Base-by-base conservation (phyloP, 2,797 vertebrate genomes). In the Gallinago solitaria region DNA sequence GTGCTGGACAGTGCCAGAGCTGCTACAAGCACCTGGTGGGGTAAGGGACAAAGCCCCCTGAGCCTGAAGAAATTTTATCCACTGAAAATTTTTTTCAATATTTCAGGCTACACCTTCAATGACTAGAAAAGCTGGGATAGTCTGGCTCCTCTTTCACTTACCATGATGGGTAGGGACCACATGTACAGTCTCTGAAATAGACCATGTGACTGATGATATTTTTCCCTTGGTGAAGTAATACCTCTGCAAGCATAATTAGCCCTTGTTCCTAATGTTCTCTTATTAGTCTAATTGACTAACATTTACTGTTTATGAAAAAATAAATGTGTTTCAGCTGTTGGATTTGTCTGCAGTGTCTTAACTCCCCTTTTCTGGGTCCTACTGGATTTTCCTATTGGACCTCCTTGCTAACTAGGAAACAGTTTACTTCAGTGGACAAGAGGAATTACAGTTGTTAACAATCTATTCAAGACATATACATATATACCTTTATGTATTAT, bases 191-290 rank as follows among this genome's bases (percentile, higher is more conserved):
- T 79, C 54, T 76, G 39, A 67, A 79, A 82, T 6, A 81, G 28
- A 3, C 8, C 27, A 9, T 1, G 1, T 0, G 3, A 39, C 17
- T 13, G 24, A 28, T 83, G 21, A 20, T 43, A 35, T 78, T 50
- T 76, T 59, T 25, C 12, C 17, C 35, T 73, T 21, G 15, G 0
- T 53, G 8, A 45, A 76, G 21, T 76, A 88, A 53, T 39, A 28
- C 2, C 6, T 50, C 30, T 6, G 1, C n/a, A 61, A 87, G 10
- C 13, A 19, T 41, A 73, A 61, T 33, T 3, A 61, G 54, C 64
- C 6, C 12, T 59, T 81, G 19, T 41, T 73, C 54, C 56, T 82
- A 73, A 16, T 67, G 23, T 32, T 70, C 14, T 87, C 18, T 21
- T 75, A 60, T 70, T 43, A 83, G 24, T 11, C 18, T 10, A 76